Evolutionary conservation across 2,888 invertebrate genomes (phyloP).

Genomic region (Seladonia tumulorum): DNA sequence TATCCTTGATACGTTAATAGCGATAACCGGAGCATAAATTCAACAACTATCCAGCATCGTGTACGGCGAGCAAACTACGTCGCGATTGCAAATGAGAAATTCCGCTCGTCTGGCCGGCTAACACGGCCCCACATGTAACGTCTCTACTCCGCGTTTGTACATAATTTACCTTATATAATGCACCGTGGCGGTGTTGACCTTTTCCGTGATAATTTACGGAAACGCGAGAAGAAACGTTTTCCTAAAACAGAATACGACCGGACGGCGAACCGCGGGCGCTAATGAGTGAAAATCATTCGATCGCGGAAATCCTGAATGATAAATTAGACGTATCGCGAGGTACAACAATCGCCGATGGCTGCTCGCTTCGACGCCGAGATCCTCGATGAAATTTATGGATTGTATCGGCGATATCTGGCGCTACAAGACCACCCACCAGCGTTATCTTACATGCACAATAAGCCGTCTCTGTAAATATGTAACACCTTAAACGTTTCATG

Average conservation of each 20-base stretch:
- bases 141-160: constrained; percentile 29
- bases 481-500: constrained; percentile 2
- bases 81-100: constrained; percentile 58
- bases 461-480: background rate
- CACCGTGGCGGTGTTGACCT: constrained; percentile 46
- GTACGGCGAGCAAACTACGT: constrained; percentile 36
- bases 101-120: constrained; percentile 35
- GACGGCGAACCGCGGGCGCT: background rate
- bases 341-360: background rate
- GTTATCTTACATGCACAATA: constrained; percentile 2
- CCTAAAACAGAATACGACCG: constrained; percentile 11
- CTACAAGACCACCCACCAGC: constrained; percentile 2
- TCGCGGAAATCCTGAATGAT: background rate
- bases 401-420: background rate
- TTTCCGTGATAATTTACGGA: constrained; percentile 57
- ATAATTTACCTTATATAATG: constrained; percentile 61
- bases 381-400: background rate
- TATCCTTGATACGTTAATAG: constrained; percentile 55
- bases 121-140: constrained; percentile 30
- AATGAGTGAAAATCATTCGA: constrained; percentile 49
- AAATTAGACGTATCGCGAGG: background rate
- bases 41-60: constrained; percentile 50
- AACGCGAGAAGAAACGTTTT: constrained; percentile 32
- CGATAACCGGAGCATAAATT: constrained; percentile 61
- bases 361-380: background rate